These are phyloP conservation scores for Petrocephalus sullivani DNA, from an alignment of 2,797 vertebrate species.

Conservation along the genomic window DNA sequence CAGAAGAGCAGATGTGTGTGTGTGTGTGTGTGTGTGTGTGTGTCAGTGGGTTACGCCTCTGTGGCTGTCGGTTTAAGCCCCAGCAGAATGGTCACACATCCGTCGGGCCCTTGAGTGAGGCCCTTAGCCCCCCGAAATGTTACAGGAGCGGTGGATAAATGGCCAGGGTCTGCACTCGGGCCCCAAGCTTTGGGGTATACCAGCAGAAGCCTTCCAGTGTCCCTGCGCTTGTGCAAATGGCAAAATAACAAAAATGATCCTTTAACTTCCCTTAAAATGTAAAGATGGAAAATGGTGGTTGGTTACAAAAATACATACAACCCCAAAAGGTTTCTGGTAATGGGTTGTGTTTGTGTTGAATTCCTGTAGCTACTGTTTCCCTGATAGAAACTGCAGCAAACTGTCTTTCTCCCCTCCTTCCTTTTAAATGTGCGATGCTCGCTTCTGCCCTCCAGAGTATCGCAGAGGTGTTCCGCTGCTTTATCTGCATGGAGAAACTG, in stretches of 20 bases:
- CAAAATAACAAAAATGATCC: neutral
- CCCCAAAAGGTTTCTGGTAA: neutral
- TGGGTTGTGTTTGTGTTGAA: neutral
- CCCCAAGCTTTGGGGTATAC: neutral
- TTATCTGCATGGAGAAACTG: slow-evolving; percentile 99
- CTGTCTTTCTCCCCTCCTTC: no score
- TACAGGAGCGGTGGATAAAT: no score
- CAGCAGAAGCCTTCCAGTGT: neutral
- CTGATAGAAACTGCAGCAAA: no score
- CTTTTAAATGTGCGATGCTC: neutral
- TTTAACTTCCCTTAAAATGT: neutral
- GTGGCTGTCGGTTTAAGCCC: neutral
- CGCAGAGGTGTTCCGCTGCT: slow-evolving; percentile 97
- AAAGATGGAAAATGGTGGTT: neutral
- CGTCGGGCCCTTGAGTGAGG: no score
- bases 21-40: neutral
- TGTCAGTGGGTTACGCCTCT: neutral
- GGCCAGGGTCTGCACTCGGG: no score
- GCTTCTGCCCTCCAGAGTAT: slow-evolving; percentile 75
- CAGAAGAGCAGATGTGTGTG: neutral
- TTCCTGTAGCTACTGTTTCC: neutral
- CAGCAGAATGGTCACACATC: neutral
- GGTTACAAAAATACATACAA: neutral
- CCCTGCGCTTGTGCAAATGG: neutral
- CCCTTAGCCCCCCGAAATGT: no score